Base-by-base conservation (phyloP, 2,113 vertebrate species). In the Ginglymostoma cirratum region DNA sequence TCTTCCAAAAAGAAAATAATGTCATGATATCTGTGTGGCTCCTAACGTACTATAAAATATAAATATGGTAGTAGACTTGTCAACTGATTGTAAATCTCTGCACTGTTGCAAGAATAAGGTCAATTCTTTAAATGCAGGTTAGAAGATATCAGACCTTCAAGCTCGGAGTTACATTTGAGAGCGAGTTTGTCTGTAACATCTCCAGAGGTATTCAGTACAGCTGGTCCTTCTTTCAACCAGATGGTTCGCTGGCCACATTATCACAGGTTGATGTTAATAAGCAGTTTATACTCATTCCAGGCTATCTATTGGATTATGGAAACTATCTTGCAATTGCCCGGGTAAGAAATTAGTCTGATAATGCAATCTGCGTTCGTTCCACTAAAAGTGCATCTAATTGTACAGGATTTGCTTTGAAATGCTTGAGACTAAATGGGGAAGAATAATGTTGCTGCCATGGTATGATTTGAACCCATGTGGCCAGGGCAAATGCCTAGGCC, bases 141-240 rank as follows among this genome's bases (percentile, higher is more conserved):
- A 97, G 96, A 96, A 96, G 98, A 96, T 96, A 97, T 96, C 97
- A 98, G 96, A 96, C 96, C 0, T 69, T 98, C 95, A 96, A 5
- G 2, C 96, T 98, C 24, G 97, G 97, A 0, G 98, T 98, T 96
- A 98, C 97, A 0, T 98, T 97, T 78, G 98, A 98, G 95, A 96
- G 96, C 6, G 96, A 97, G 0, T 65, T 98, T 4, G 96, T 98
- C 95, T 99, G 98, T 92, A 97, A 98, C 94, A 72, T 97, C 86
- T 97, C 97, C 69, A 97, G 76, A 95, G 98, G 97, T 27, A 97
- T 99, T 45, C 86, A 95, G 6, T 99, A 98, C 96, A 96, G 96
- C 86, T 99, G 98, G 98, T 97, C 96, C 23, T 76, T 98, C 95
- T 96, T 96, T 78, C 96, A 97, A 93, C 96, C 96, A 0, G 92